Evolutionary conservation across 2,113 vertebrate genomes (phyloP), one percentile per base, ranked within the genome.

Genomic region (Leptodactylus fuscus): DNA sequence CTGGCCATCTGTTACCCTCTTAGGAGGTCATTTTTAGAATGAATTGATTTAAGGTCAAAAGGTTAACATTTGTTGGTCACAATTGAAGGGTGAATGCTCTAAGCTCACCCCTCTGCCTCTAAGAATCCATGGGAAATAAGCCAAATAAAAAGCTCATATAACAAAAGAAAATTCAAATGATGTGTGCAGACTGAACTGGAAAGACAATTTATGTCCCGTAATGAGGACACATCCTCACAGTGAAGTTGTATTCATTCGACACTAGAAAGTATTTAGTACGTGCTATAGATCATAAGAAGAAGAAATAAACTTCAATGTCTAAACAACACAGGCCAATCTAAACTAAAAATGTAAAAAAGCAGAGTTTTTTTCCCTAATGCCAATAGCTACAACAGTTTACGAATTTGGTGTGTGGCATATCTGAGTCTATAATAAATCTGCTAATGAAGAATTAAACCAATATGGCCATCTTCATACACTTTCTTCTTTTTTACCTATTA

Each of bases 1-100:
- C 41, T 81, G 24, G 22, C 78, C 78, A 62, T 80, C 78, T 80
- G 78, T 44, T 60, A 44, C 38, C 38, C 38, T 22, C 58, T 60
- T 32, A 27, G 20, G 41, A 67, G 38, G 38, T 32, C 60, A 67
- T 27, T 60, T 80, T 44, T 81, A 36, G 22, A 81, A 60, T 27
- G 29, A 32, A 73, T 44, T 73, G 22, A 73, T 15, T 24, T 24
- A 27, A 69, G 79, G 58, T 81, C 38, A 13, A 29, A 41, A 81
- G 79, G 79, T 81, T 62, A 81, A 24, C 24, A 48, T 65, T 81
- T 48, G 60, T 44, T 69, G 32, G 65, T 69, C 65, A 69, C 58
- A 67, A 32, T 44, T 20, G 27, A 34, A 20, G 38, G 70, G 22
- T 44, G 70, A 73, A 73, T 73, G 44, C 34, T 71, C 3, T 18